phyloP scores from a whole-genome alignment of 2,113 vertebrate species.

The Procavia capensis region DNA sequence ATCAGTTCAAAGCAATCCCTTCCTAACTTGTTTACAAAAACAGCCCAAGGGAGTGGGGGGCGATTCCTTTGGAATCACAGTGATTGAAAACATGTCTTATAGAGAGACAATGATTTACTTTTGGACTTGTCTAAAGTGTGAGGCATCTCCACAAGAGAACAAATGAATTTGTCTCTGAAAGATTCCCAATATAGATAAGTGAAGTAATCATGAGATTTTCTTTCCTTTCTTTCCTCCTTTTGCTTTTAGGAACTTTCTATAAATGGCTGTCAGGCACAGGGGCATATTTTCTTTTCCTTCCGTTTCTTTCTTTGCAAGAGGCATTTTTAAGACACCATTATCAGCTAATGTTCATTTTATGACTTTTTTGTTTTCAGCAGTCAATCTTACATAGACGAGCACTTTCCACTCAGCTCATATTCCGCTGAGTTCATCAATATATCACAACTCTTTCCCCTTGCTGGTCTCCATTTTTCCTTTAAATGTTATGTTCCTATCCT shows the following conservation, averaged over 20 bases:
- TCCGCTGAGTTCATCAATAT: constrained; percentile 37
- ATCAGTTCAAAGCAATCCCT: constrained; percentile 65
- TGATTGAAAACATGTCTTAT: constrained; percentile 49
- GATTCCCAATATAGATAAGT: constrained; percentile 41
- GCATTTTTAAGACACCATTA: constrained; percentile 27
- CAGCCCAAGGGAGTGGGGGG: no score
- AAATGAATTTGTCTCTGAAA: constrained; percentile 47
- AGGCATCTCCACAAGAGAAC: constrained; percentile 40
- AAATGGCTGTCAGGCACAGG: constrained; percentile 20
- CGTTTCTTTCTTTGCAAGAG: constrained; percentile 53
- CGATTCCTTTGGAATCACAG: constrained; percentile 59
- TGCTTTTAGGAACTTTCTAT: constrained; percentile 46
- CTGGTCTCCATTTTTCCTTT: constrained; percentile 1
- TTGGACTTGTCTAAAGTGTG: background rate
- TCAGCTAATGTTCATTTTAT: constrained; percentile 39
- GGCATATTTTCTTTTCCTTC: constrained; percentile 57
- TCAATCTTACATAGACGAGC: background rate
- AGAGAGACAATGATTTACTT: constrained; percentile 50
- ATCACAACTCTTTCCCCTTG: background rate
- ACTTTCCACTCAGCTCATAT: background rate
- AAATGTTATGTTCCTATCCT: constrained; percentile 7
- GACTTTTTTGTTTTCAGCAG: constrained; percentile 6
- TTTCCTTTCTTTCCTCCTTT: constrained; percentile 24
- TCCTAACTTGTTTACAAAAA: constrained; percentile 54
- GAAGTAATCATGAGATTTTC: background rate